phyloP scores from a whole-genome alignment of 1,140 invertebrate species.

The Gerris buenoi region DNA sequence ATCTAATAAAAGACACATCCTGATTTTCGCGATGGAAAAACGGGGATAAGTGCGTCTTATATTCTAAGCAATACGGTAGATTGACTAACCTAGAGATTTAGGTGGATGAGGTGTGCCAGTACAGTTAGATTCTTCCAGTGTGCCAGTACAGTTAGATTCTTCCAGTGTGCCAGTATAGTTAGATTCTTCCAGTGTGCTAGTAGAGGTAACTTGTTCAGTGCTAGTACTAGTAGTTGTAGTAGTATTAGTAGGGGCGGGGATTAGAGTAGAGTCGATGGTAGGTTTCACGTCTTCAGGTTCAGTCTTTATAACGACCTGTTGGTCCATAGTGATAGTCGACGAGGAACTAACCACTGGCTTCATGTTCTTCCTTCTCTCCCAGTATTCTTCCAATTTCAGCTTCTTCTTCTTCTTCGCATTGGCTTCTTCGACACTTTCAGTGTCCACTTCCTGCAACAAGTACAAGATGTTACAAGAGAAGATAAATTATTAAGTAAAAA shows the following conservation, averaged over 20 bases:
- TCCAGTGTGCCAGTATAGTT: background rate
- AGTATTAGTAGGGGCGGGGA: no score
- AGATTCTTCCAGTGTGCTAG: background rate
- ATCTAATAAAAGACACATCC: no score
- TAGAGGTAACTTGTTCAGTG: no score
- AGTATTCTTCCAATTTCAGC: conserved; percentile 36
- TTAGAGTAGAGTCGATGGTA: no score
- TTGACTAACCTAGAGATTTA: background rate
- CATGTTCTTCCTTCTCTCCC: conserved; percentile 30
- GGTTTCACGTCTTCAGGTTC: background rate
- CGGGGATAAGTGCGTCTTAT: no score
- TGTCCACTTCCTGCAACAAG: background rate
- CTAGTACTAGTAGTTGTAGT: no score
- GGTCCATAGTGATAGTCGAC: background rate
- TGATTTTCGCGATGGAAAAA: no score
- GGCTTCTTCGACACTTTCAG: background rate
- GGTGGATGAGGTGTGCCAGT: background rate
- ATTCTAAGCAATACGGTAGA: no score
- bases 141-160: background rate
- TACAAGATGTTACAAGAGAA: background rate
- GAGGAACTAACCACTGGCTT: background rate
- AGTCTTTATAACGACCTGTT: background rate
- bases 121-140: background rate
- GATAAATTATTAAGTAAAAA: background rate
- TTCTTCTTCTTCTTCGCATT: conserved; percentile 30